phyloP scores from a whole-genome alignment of 2,113 vertebrate species.

The Oceanites oceanicus region DNA sequence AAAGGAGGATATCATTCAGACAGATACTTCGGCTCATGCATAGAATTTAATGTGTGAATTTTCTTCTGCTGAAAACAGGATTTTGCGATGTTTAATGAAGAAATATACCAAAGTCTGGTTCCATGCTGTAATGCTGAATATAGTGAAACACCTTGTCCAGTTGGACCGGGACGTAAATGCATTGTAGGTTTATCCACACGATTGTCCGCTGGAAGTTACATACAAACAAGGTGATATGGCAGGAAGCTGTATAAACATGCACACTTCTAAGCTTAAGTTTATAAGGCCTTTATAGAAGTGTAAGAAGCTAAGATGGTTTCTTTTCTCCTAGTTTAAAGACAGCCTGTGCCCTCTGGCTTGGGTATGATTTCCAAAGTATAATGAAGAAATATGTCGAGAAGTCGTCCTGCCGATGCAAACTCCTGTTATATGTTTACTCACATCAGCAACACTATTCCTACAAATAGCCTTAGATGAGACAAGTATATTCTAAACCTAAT shows the following conservation, averaged over 20 bases:
- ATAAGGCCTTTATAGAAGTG: rapidly evolving
- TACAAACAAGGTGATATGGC: neutral
- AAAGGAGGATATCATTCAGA: neutral
- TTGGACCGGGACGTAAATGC: neutral
- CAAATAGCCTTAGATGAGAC: neutral
- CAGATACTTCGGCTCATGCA: rapidly evolving
- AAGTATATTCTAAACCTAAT: neutral
- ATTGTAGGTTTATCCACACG: neutral
- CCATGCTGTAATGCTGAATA: neutral
- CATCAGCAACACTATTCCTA: neutral
- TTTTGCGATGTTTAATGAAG: neutral
- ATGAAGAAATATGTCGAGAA: neutral
- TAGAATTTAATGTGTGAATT: neutral
- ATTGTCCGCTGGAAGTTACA: neutral
- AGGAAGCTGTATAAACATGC: neutral
- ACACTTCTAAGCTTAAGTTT: neutral
- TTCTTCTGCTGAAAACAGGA: neutral
- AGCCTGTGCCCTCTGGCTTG: neutral
- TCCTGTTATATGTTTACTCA: neutral
- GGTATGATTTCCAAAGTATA: neutral
- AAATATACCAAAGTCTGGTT: neutral
- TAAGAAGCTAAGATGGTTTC: neutral
- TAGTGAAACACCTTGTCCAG: neutral
- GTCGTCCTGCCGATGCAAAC: neutral
- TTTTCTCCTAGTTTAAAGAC: neutral